Evolutionary conservation across 2,113 vertebrate species (phyloP), one percentile per base, ranked within the genome.

Genomic region (Anguilla japonica): DNA sequence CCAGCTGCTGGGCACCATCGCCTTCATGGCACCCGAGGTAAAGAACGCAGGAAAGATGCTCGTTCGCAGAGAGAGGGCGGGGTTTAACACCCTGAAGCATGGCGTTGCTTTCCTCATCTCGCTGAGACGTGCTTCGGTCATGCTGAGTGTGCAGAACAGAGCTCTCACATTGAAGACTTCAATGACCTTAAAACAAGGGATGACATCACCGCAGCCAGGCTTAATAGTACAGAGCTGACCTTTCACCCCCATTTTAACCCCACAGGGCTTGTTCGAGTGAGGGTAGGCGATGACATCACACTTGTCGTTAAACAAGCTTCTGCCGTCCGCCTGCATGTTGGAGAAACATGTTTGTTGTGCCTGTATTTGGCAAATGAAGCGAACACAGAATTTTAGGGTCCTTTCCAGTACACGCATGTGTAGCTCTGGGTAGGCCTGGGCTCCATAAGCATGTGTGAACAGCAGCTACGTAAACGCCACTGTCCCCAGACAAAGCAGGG

Each of bases 21-120:
- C 97, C 5, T 98, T 98, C 92, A 98, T 98, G 97, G 97, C 97
- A 85, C 97, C 97, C 0, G 97, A 98, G 96, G 97, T 98, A 93
- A 94, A 94, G 60, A 53, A 1, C 22, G 46, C 1, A 1, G 26
- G 26, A 71, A 71, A 34, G 34, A 34, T 34, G 13, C 11, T 34
- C 71, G 1, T 26, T 67, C 4, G 22, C 60, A 26, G 60, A 6
- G 8, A 67, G 20, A 60, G 14, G 57, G 9, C 0, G 53, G 53
- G 14, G 3, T 20, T 15, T 20, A 18, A 20, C 56, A 60, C 13
- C 14, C 56, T 46, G 43, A 1, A 46, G 43, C 8, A 0, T 46
- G 43, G 43, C 2, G 14, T 18, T 7, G 0, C 56, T 60, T 60
- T 60, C 56, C 56, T 60, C 1, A 15, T 15, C 3, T 60, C 56